Evolutionary conservation across 1,140 invertebrate species (phyloP).

Genomic region (Cecropterus lyciades): DNA sequence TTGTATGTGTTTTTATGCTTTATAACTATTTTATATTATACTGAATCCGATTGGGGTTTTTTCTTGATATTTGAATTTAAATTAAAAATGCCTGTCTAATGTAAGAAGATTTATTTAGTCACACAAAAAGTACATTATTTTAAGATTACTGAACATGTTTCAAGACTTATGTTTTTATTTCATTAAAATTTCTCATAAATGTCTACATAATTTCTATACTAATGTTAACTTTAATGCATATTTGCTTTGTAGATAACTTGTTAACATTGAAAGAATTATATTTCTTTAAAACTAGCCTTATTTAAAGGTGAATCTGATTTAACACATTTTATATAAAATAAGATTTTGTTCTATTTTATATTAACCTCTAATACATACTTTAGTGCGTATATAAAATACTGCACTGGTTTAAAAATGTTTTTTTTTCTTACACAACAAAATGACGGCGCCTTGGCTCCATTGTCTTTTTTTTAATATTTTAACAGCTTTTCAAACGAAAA

Average conservation of each 20-base stretch:
- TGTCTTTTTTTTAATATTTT: conserved; percentile 17
- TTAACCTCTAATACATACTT: background rate
- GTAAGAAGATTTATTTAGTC: conserved; percentile 36
- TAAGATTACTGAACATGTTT: conserved; percentile 31
- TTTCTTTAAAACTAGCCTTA: background rate
- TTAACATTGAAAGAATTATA: background rate
- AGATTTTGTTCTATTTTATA: conserved; percentile 16
- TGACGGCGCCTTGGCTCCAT: background rate
- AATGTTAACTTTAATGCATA: conserved; percentile 4
- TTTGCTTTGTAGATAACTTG: conserved; percentile 1
- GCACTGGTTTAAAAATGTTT: background rate
- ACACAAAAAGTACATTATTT: conserved; percentile 36
- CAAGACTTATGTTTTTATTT: conserved; percentile 16
- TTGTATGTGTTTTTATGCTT: background rate
- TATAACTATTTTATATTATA: background rate
- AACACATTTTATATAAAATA: background rate
- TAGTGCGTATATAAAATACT: background rate
- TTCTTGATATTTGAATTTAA: background rate
- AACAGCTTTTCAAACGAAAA: conserved; percentile 3
- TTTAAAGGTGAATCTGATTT: conserved; percentile 9
- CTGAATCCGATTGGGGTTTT: background rate
- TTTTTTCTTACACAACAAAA: background rate
- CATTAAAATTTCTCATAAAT: background rate
- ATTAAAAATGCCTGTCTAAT: conserved; percentile 21
- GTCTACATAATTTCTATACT: conserved; percentile 1